These are phyloP conservation scores for Fregata magnificens DNA, from an alignment of 2,113 vertebrate species.

Conservation along the genomic window DNA sequence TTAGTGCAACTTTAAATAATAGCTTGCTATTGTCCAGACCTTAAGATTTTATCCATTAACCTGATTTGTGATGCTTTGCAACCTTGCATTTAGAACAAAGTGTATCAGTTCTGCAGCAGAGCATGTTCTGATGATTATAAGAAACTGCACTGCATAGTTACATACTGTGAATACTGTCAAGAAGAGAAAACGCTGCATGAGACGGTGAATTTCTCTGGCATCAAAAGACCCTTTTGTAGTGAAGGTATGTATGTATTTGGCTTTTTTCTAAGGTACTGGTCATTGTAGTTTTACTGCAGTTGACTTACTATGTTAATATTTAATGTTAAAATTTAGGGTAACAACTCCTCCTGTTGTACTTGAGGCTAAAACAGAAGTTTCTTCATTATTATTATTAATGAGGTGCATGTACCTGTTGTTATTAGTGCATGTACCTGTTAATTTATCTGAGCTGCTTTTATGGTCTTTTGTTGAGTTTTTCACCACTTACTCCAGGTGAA, in stretches of 20 bases:
- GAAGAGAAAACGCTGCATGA: slow-evolving; percentile 98
- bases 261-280: neutral
- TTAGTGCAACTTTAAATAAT: too few relatives aligned
- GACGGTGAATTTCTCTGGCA: slow-evolving; percentile 94
- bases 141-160: slow-evolving; percentile 97
- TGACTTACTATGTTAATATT: neutral
- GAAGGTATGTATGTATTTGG: slow-evolving; percentile 82
- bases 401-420: neutral
- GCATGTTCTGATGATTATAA: slow-evolving; percentile 97
- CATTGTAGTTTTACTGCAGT: neutral
- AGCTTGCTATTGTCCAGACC: neutral
- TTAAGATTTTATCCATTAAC: neutral
- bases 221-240: slow-evolving; percentile 96
- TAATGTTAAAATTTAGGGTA: neutral
- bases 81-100: slow-evolving; percentile 86
- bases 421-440: neutral
- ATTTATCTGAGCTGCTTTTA: neutral
- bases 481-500: neutral
- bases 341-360: neutral
- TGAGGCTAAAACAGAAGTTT: neutral
- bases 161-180: slow-evolving; percentile 96
- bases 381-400: neutral
- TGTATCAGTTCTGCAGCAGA: slow-evolving; percentile 97
- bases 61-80: neutral
- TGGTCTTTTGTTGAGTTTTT: neutral